Conservation (phyloP, 2,888 invertebrate species). For the Sipha maydis region DNA sequence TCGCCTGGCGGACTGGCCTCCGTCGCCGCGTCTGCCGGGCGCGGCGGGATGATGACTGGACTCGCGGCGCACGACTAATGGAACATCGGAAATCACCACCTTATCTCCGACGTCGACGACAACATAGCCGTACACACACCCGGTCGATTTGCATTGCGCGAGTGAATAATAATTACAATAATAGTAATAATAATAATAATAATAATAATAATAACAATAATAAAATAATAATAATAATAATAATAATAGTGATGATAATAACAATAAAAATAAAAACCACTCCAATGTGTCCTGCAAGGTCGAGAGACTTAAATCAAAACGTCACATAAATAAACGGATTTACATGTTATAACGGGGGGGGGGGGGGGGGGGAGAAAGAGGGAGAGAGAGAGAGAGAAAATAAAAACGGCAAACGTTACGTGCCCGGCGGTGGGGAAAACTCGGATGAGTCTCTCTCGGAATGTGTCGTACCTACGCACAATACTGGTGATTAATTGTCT, state of each 20-base stretch:
- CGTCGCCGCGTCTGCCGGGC: background rate
- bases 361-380: no score
- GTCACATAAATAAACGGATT: slow-evolving; percentile 58
- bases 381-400: background rate
- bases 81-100: slow-evolving; percentile 10
- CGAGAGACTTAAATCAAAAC: slow-evolving; percentile 51
- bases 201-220: background rate
- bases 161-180: no score
- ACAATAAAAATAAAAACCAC: slow-evolving; percentile 28
- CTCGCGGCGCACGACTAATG: slow-evolving; percentile 9
- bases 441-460: slow-evolving; percentile 37
- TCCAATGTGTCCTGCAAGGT: slow-evolving; percentile 34
- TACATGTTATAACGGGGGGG: background rate
- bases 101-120: background rate
- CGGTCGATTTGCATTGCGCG: background rate
- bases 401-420: slow-evolving; percentile 29
- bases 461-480: slow-evolving; percentile 55
- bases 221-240: no score
- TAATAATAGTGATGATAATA: background rate
- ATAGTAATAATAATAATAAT: background rate
- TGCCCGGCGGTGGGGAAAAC: background rate
- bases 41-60: background rate
- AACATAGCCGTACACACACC: no score
- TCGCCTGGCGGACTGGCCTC: background rate
- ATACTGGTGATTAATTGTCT: slow-evolving; percentile 59